These are phyloP conservation scores for Phrynosoma platyrhinos DNA, from an alignment of 2,113 vertebrate species.

Conservation along the genomic window DNA sequence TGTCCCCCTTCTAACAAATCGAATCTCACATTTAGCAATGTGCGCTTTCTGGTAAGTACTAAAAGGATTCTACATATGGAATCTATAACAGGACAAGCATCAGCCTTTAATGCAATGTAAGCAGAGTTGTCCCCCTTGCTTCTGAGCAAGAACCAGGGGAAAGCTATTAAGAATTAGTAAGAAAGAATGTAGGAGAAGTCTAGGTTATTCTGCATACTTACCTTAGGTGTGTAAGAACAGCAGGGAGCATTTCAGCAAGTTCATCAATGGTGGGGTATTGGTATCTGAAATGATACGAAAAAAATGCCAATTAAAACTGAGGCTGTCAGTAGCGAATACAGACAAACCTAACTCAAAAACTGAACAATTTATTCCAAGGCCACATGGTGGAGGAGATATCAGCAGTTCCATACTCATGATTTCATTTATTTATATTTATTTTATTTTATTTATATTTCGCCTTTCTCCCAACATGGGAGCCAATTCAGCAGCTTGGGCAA, in stretches of 20 bases:
- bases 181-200: slow-evolving; percentile 33
- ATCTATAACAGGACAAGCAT: neutral
- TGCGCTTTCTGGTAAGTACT: neutral
- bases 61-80: neutral
- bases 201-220: slow-evolving; percentile 70
- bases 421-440: too few species aligned
- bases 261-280: slow-evolving; percentile 96
- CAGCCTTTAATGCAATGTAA: neutral
- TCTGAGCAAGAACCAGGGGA: neutral
- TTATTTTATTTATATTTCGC: too few species aligned
- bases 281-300: slow-evolving; percentile 81
- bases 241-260: slow-evolving; percentile 91
- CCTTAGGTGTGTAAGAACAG: slow-evolving; percentile 91
- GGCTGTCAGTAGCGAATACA: neutral
- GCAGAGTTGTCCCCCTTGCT: neutral
- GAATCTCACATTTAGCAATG: neutral
- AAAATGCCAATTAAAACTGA: slow-evolving; percentile 19
- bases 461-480: too few species aligned
- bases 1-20: neutral
- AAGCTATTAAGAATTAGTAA: neutral
- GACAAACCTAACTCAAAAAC: neutral
- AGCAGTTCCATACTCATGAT: neutral
- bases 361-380: slow-evolving; percentile 6
- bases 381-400: neutral
- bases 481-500: neutral